Evolutionary conservation across 2,113 vertebrate species (phyloP), one percentile per base, ranked within the genome.

Genomic region (Alligator sinensis): DNA sequence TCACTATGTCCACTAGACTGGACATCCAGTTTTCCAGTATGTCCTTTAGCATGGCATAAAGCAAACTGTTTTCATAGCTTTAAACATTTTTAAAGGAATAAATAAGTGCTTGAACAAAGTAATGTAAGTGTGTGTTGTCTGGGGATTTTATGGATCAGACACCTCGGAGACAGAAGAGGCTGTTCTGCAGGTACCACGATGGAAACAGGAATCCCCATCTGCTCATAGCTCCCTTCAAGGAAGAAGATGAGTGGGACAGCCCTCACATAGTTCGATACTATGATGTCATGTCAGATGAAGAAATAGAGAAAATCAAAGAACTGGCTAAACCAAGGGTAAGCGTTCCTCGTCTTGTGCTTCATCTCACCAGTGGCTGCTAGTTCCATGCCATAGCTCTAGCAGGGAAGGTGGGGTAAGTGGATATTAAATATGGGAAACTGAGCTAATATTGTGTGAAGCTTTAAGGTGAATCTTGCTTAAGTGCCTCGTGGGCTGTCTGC

Each of bases 161-260:
- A 4, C 97, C 98, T 57, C 96, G 87, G 59, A 98, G 98, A 75
- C 98, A 98, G 82, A 99, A 99, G 89, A 98, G 98, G 84, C 98
- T 99, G 62, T 99, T 98, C 96, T 99, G 99, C 91, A 98, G 99
- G 88, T 99, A 99, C 95, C 98, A 98, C 0, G 96, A 99, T 77
- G 98, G 99, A 19, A 97, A 98, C 68, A 95, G 95, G 91, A 99
- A 98, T 38, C 99, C 99, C 3, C 97, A 98, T 24, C 98, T 99
- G 60, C 97, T 99, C 89, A 98, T 99, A n/a, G 98, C 98, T 28
- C 99, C 99, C 55, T 97, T 99, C 80, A 99, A 98, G 93, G 99
- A 99, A 87, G 99, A 99, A 90, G 99, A 99, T 5, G 99, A 99
- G 86, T 99, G 99, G 99, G 99, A 99, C 89, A 99, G 98, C 76